Base-by-base conservation (phyloP, 2,797 vertebrate species). In the Distichodus sexfasciatus region DNA sequence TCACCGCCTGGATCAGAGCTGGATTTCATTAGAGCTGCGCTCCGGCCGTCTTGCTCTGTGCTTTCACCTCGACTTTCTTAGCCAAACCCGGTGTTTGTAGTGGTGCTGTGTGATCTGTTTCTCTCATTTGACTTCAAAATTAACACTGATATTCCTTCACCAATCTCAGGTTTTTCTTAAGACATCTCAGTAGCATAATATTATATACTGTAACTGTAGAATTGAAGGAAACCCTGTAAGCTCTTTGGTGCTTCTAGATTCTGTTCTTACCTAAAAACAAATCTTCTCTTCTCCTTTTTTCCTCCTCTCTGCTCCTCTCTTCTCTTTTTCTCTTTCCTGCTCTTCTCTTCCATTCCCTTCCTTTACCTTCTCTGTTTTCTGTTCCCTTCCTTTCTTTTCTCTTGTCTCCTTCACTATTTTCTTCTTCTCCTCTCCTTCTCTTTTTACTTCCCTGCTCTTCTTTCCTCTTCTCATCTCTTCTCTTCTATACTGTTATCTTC, bases 11-110 rank as follows among this genome's bases (percentile, higher is more conserved):
- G 53, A 70, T 35, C 55, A 62, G 69, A 71, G 73, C 50, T 62
- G 50, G 28, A 53, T 76, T 76, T 82, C 33, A 66, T 82, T 87
- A 78, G 63, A 63, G 17, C 44, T n/a, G 33, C 36, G 36, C 41
- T 33, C 11, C 11, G 41, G 36, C 48, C 19, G 41, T 43, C 40
- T 60, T 23, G 28, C 11, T 71, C 72, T 64, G 35, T 63, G 43
- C 46, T 58, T 17, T 47, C 48, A n/a, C n/a, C n/a, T n/a, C n/a
- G n/a, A n/a, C n/a, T n/a, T n/a, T n/a, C n/a, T n/a, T n/a, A n/a
- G n/a, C n/a, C n/a, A n/a, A n/a, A n/a, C n/a, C n/a, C n/a, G n/a
- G n/a, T n/a, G n/a, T n/a, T n/a, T n/a, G n/a, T n/a, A n/a, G n/a
- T n/a, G n/a, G n/a, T n/a, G n/a, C n/a, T n/a, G n/a, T n/a, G n/a